Conservation (phyloP, 2,888 invertebrate genomes). For the Trachelus troglodyta region DNA sequence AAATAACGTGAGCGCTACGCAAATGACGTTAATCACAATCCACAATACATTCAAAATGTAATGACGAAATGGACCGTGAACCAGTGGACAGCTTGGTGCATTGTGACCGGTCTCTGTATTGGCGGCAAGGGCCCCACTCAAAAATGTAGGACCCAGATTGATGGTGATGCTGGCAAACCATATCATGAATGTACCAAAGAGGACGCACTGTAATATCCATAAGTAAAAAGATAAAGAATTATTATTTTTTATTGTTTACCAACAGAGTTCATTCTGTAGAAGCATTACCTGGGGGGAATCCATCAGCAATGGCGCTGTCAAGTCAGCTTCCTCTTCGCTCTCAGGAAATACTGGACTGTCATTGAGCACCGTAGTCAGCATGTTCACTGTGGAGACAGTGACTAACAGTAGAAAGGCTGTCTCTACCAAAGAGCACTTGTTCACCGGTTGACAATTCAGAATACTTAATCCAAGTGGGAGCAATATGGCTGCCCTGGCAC, state of each 20-base stretch:
- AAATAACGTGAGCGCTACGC: slow-evolving; percentile 84
- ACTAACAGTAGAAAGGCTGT: slow-evolving; percentile 89
- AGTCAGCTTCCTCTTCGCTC: slow-evolving; percentile 77
- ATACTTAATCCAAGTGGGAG: slow-evolving; percentile 84
- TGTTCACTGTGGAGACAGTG: slow-evolving; percentile 91
- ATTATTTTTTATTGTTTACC: neutral
- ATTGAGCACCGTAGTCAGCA: slow-evolving; percentile 87
- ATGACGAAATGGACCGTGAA: slow-evolving; percentile 88
- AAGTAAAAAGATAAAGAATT: neutral
- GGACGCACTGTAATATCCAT: slow-evolving; percentile 76
- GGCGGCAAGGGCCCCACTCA: slow-evolving; percentile 85
- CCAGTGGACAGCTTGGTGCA: slow-evolving; percentile 86
- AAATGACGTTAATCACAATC: slow-evolving; percentile 88
- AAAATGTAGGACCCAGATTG: slow-evolving; percentile 88
- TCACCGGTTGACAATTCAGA: slow-evolving; percentile 84
- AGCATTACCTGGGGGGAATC: slow-evolving; percentile 78
- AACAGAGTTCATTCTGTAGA: neutral
- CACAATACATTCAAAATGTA: slow-evolving; percentile 91
- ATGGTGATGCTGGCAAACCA: slow-evolving; percentile 94
- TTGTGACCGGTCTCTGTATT: slow-evolving; percentile 82
- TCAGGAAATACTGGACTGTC: slow-evolving; percentile 89
- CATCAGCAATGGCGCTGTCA: slow-evolving; percentile 80
- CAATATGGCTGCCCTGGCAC: slow-evolving; percentile 82
- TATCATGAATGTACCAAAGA: slow-evolving; percentile 92
- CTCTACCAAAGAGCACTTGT: slow-evolving; percentile 88